Evolutionary conservation across 1,140 invertebrate genomes (phyloP), one percentile per base, ranked within the genome.

Genomic region (Drosophila parabipectinata): DNA sequence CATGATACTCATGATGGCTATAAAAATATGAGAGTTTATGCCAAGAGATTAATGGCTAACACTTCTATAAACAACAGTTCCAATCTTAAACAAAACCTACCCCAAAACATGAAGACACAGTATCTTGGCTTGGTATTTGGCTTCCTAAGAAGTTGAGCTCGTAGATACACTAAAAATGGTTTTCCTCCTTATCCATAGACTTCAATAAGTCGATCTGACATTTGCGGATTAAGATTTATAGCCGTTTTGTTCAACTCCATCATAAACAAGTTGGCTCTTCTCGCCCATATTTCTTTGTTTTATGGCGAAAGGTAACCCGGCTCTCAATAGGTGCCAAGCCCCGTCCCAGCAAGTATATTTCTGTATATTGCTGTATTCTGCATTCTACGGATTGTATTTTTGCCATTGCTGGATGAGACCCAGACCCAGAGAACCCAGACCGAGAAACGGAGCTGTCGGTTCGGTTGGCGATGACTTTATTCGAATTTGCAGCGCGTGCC

Each of bases 401-500:
- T 56, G 60, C 52, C 62, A 60, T 68, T 75, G 64, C 48, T 67
- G 60, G 58, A 15, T 21, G 10, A 30, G 28, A 15, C 26, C 9
- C 14, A 30, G 28, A 15, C 26, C 9, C 14, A 18, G 14, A 44
- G 41, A 18, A 21, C 2, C 21, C 21, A 21, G 18, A 47, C 28
- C 51, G 15, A 18, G 14, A 7, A 7, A n/a, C 60, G 67, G 75
- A 88, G 69, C 76, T 89, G 76, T 83, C 84, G 76, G 41, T 44
- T 18, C n/a, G 41, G n/a, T 62, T 72, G 72, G 62, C 72, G 75
- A 88, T 88, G 78, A 88, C 79, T 88, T 88, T 82, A 88, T 88
- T 73, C 79, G 68, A 79, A 90, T 74, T 59, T 72, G 81, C 58
- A 91, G 81, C 90, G 84, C 90, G 90, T 91, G 90, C 90, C 90